Base-by-base conservation (phyloP, 2,113 vertebrate species). In the Centrocercus urophasianus region DNA sequence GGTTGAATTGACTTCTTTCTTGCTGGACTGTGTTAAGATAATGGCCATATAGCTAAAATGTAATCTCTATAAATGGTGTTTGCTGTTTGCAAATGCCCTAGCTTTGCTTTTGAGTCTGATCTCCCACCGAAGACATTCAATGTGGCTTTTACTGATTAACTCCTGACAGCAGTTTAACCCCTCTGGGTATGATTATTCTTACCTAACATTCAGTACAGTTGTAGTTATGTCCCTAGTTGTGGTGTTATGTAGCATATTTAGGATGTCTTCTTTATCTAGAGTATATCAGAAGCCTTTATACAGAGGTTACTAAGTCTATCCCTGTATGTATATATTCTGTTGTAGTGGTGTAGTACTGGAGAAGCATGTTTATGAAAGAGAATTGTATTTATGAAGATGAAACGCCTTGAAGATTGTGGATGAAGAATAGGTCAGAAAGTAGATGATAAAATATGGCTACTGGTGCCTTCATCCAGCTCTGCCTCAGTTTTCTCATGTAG, bases 21-120 rank as follows among this genome's bases (percentile, higher is more conserved):
- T 91, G 91, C 84, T 91, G 86, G 84, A 28, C 90, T 95, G 81
- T 74, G 78, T 87, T 89, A 93, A 77, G 82, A 27, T 83, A 85
- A 94, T 89, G 84, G 60, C 78, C 56, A 8, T 11, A 30, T 24
- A 86, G 83, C 66, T 89, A 43, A 76, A 89, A 76, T 18, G n/a
- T 52, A 66, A 87, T 85, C 69, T 90, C 86, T 75, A 27, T 78
- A 88, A 93, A 93, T 14, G 61, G 60, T 60, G 34, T 47, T 70
- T 71, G 78, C 60, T 87, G 21, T 85, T 95, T 73, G 75, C 67
- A 96, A 34, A 84, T 0, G 6, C 34, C 86, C 73, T 72, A 36
- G 52, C 43, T 89, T 89, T 84, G 81, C 67, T 83, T 76, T 76
- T 56, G 42, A n/a, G 13, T 43, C 60, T 60, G 6, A 75, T 57